Base-by-base conservation (phyloP, 1,140 invertebrate genomes). In the Stenopsyche tienmushanensis region DNA sequence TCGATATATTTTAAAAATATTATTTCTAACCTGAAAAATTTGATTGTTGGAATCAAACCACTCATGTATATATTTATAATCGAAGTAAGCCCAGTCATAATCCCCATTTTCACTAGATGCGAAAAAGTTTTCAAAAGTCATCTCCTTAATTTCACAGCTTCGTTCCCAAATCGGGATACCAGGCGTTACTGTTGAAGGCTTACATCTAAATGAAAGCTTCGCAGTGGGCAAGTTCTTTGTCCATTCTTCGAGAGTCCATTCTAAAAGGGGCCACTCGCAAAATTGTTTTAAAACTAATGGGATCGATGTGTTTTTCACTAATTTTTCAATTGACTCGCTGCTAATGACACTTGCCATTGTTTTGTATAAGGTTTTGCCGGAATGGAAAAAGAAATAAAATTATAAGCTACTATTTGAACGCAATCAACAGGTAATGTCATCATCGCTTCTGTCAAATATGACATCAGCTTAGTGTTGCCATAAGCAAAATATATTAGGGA, bases 21-120 rank as follows among this genome's bases (percentile, higher is more conserved):
- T 5, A 58, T 66, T 58, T 55, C 52, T 69, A 74, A 88, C 85
- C 73, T 85, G 77, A 60, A 83, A 72, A 71, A 92, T 73, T 72
- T 88, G 81, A 72, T 81, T 72, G 55, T 86, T 78, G 62, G 82
- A 76, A 70, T 80, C 70, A 72, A 90, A 86, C 82, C 88, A 86
- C 64, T 90, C 82, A 57, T 84, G 80, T 76, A 93, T 83, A 77
- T 92, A 86, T 78, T 93, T 93, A 74, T 94, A 94, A 77, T 93
- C 91, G 80, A 90, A 90, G 75, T 93, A 94, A 75, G 86, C 83
- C 86, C 90, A 93, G 55, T 82, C 75, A 44, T 80, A 64, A 29
- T 73, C 70, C 20, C 72, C 71, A 42, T 71, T 65, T 52, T 80
- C 58, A 55, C 72, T 65, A 65, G 74, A 74, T 44, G 83, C 72